Conservation (phyloP, 2,113 vertebrate species). For the Dicentrarchus labrax region DNA sequence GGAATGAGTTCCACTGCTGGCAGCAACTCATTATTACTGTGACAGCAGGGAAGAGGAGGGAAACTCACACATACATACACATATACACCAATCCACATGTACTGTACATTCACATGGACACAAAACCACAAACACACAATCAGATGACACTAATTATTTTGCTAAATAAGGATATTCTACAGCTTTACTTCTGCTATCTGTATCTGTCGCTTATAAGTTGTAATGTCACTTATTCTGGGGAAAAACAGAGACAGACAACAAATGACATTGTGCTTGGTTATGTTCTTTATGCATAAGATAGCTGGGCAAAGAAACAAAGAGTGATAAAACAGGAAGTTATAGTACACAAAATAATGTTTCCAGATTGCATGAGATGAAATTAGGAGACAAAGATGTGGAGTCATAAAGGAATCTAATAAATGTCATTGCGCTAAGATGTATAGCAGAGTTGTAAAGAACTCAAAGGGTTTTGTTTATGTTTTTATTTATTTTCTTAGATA, state of each 20-base stretch:
- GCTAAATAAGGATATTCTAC: constrained; percentile 28
- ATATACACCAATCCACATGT: constrained; percentile 5
- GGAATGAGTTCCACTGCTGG: constrained; percentile 50
- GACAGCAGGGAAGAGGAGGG: constrained; percentile 47
- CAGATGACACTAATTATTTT: background rate
- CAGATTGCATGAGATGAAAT: background rate
- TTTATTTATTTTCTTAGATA: constrained; percentile 20
- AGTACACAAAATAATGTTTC: background rate
- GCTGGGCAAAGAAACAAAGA: constrained; percentile 3
- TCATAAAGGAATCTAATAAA: background rate
- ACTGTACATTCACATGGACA: background rate
- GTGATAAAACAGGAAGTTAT: background rate
- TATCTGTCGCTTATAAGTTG: background rate
- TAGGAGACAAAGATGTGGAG: background rate
- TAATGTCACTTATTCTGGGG: background rate
- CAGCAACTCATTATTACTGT: constrained; percentile 66
- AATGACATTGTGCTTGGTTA: background rate
- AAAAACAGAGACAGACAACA: background rate
- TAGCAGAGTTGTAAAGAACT: background rate
- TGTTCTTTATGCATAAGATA: background rate
- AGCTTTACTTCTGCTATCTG: constrained; percentile 16
- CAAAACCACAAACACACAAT: constrained; percentile 23
- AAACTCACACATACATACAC: constrained; percentile 27
- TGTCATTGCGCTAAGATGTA: background rate
- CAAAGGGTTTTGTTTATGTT: constrained; percentile 24